These are phyloP conservation scores for Lycodopsis pacificus DNA, from an alignment of 2,797 vertebrate genomes.

Conservation along the genomic window DNA sequence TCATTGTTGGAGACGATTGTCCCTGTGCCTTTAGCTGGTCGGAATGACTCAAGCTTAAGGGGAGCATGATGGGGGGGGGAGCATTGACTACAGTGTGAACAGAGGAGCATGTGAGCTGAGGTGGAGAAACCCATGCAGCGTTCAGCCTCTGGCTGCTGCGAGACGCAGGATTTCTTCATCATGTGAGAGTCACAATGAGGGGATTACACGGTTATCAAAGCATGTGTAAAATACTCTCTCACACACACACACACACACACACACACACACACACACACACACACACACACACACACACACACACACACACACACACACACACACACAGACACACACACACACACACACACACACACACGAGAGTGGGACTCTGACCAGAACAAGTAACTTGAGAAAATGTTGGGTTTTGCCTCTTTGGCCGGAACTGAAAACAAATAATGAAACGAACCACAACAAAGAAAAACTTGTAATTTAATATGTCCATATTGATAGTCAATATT, in stretches of 20 bases:
- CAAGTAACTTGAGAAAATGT: slow-evolving; percentile 8
- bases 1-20: slow-evolving; percentile 71
- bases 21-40: slow-evolving; percentile 29
- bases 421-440: background rate
- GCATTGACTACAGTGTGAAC: slow-evolving; percentile 24
- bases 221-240: slow-evolving; percentile 21
- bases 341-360: slow-evolving; percentile 7
- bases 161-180: slow-evolving; percentile 69
- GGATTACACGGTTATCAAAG: slow-evolving; percentile 70
- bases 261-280: slow-evolving; percentile 2
- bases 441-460: background rate
- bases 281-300: background rate
- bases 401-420: too few relatives aligned
- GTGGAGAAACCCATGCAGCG: slow-evolving; percentile 46
- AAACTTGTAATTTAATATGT: background rate
- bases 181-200: slow-evolving; percentile 84
- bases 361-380: background rate
- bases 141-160: slow-evolving; percentile 54
- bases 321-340: background rate
- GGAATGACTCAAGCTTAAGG: slow-evolving; percentile 23
- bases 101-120: slow-evolving; percentile 67
- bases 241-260: background rate
- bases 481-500: too few relatives aligned
- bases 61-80: background rate
- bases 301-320: slow-evolving; percentile 1